Conservation (phyloP, 2,113 vertebrate species). For the Phainopepla nitens region DNA sequence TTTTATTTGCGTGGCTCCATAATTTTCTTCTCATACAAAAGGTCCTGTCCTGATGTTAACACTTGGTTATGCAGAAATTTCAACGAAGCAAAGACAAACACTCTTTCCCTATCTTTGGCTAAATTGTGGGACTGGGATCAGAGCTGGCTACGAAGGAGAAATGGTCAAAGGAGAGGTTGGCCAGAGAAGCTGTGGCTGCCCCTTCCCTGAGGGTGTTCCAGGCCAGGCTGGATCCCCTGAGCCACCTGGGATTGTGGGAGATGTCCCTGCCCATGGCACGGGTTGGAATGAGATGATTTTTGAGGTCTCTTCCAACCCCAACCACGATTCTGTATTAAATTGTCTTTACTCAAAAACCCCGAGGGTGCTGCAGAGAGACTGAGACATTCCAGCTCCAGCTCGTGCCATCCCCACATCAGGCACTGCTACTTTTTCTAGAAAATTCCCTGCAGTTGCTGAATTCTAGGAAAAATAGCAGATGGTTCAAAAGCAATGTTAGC, state of each 20-base stretch:
- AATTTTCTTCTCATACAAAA: background rate
- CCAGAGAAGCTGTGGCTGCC: background rate
- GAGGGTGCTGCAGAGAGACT: background rate
- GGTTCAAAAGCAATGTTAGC: background rate
- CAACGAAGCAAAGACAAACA: background rate
- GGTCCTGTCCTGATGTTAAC: too few relatives aligned
- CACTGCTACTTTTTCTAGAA: background rate
- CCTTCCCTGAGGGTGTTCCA: background rate
- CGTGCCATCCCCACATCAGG: background rate
- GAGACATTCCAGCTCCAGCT: background rate
- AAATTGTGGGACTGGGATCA: background rate
- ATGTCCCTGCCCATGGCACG: background rate
- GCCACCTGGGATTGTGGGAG: background rate
- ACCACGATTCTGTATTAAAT: background rate
- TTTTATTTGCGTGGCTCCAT: background rate
- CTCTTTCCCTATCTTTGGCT: background rate
- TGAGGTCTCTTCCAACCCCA: background rate
- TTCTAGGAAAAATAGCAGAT: background rate
- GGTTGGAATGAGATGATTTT: background rate
- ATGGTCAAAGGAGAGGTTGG: background rate
- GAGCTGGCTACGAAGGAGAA: background rate
- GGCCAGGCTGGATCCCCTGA: background rate
- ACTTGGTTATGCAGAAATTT: background rate
- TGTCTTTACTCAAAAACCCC: background rate
- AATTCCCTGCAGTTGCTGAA: background rate